These are phyloP conservation scores for Tenthredo livida DNA, from an alignment of 2,888 invertebrate genomes.

Conservation along the genomic window DNA sequence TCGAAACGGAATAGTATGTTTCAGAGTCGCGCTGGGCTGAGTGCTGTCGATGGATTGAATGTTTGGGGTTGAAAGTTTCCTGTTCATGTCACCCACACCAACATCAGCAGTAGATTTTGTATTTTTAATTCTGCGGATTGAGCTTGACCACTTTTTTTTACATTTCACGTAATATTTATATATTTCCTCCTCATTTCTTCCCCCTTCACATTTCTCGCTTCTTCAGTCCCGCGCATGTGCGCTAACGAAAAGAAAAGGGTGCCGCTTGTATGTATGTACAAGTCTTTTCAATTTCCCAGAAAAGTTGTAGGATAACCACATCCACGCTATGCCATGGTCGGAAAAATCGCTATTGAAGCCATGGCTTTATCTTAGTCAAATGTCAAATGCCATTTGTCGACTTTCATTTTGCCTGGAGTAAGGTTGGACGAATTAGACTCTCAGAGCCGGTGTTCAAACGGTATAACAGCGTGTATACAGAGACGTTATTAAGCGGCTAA, in stretches of 20 bases:
- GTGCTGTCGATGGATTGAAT: slow-evolving; percentile 1
- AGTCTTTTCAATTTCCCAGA: background rate
- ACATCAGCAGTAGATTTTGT: background rate
- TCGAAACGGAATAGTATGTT: slow-evolving; percentile 1
- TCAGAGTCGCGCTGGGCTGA: background rate
- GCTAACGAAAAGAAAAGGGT: background rate
- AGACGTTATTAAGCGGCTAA: slow-evolving; percentile 49
- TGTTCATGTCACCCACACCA: background rate
- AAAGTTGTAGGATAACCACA: background rate
- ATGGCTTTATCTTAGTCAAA: background rate
- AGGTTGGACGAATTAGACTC: slow-evolving; percentile 7
- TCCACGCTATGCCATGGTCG: background rate
- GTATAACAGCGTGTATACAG: slow-evolving; percentile 44
- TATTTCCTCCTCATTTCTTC: background rate
- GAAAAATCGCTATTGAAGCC: slow-evolving; percentile 4
- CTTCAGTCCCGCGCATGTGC: background rate
- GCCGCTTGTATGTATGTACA: background rate
- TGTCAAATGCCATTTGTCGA: background rate
- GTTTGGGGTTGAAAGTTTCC: background rate
- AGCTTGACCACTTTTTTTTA: background rate
- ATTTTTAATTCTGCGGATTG: background rate
- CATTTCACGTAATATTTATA: background rate
- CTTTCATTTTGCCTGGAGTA: background rate
- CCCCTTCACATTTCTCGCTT: background rate
- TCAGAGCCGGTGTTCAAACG: slow-evolving; percentile 18